Evolutionary conservation across 2,888 invertebrate species (phyloP), one percentile per base, ranked within the genome.

Genomic region (Gortyna flavago): DNA sequence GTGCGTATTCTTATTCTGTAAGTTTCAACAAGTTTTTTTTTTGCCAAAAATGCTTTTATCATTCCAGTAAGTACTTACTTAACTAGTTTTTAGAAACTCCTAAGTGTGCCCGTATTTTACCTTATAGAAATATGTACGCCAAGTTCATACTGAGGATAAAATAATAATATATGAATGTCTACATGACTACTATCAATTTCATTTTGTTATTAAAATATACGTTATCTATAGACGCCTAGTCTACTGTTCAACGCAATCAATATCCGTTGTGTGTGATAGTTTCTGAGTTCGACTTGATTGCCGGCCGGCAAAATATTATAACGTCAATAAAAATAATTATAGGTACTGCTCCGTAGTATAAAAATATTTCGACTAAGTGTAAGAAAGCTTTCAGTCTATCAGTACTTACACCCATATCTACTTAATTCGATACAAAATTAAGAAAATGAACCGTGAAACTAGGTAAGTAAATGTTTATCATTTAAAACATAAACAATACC

Each of bases 241-340:
- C 29, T 51, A 57, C 13, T 41, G 29, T 41, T 25, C 21, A 44
- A 54, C 48, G 84, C 84, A 84, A 84, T 79, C 72, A 84, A 62
- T 85, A 65, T 64, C 75, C 54, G 70, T 61, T 68, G 62, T 51
- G 73, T n/a, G 65, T 66, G 48, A 59, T 54, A 18, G 21, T 41
- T 51, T 35, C 11, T 18, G 44, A 66, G 29, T 29, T 32, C 1
- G 1, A 35, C 1, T 29, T 48, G 62, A 44, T 54, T 72, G 64
- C 84, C 84, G 79, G 84, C 85, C 84, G 85, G 84, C 70, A 29
- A 41, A 73, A 51, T 59, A 5, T 29, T 51, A 0, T 9, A 65
- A 25, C 7, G 38, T 25, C 35, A 38, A 80, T 71, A 64, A 32
- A 59, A 71, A 44, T 61, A 13, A 84, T 59, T 68, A 29, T 80